Evolutionary conservation across 1,140 invertebrate genomes (phyloP).

Genomic region (Drosophila parabipectinata): DNA sequence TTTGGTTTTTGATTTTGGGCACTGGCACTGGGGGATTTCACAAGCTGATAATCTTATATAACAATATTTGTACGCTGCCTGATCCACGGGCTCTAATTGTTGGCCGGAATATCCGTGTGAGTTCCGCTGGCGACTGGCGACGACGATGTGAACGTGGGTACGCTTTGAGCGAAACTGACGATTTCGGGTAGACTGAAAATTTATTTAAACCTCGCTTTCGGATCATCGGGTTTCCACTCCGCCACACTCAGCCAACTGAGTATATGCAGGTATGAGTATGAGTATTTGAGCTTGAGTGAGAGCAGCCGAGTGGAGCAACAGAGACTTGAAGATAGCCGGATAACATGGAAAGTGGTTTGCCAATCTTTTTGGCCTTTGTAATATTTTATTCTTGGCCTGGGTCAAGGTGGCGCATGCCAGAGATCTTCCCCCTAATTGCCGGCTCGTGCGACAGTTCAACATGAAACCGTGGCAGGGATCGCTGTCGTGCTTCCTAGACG

Average conservation of each 20-base stretch:
- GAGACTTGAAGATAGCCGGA: conserved; percentile 16
- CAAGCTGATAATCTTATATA: conserved; percentile 52
- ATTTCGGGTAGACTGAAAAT: conserved; percentile 74
- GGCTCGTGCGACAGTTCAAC: background rate
- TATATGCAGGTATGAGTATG: conserved; percentile 28
- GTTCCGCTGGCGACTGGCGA: conserved; percentile 43
- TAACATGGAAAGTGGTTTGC: conserved; percentile 27
- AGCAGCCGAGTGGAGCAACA: conserved; percentile 8
- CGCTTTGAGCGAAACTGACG: conserved; percentile 78
- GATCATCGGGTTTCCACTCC: conserved; percentile 25
- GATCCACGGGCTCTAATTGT: conserved; percentile 39
- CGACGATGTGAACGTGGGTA: conserved; percentile 73
- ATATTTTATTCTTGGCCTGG: conserved; percentile 34
- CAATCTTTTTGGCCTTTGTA: conserved; percentile 12
- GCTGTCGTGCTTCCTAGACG: conserved; percentile 1
- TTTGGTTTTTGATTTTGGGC: conserved; percentile 32
- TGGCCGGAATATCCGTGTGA: conserved; percentile 49
- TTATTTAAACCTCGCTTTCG: conserved; percentile 77
- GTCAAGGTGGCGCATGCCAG: conserved; percentile 42
- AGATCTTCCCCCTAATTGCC: conserved; percentile 16
- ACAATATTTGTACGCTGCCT: conserved; percentile 31
- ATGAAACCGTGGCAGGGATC: background rate
- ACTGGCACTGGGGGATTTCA: conserved; percentile 48
- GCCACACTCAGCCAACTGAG: conserved; percentile 12
- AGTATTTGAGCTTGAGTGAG: conserved; percentile 8